phyloP scores from a whole-genome alignment of 2,113 vertebrate species.

The Alectura lathami region DNA sequence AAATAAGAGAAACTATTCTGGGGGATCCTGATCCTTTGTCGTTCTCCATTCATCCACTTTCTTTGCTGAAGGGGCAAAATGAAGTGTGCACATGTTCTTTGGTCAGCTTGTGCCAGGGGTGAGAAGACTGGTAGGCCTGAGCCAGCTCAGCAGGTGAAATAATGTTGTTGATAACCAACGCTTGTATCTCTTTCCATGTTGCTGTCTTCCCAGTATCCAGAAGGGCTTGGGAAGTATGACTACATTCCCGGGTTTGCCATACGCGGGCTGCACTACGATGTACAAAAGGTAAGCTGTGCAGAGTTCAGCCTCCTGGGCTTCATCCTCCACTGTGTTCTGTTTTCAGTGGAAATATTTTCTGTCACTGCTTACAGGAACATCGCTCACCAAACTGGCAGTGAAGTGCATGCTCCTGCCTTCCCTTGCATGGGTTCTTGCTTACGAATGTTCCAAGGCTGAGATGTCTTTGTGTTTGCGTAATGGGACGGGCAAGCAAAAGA shows the following conservation, averaged over 20 bases:
- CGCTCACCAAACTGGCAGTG: background rate
- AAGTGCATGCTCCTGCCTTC: background rate
- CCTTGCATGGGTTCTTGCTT: background rate
- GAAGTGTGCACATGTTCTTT: background rate
- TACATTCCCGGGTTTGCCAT: slow-evolving; percentile 84
- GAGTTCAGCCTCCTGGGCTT: background rate
- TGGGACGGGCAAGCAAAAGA: background rate
- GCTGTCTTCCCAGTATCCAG: slow-evolving; percentile 73
- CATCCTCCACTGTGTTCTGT: background rate
- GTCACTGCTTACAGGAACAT: background rate
- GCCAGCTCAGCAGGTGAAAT: background rate
- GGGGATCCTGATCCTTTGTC: background rate
- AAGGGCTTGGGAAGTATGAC: slow-evolving; percentile 80
- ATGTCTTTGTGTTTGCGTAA: background rate
- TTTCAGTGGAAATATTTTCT: background rate
- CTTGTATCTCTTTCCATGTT: background rate
- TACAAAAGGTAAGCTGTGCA: slow-evolving; percentile 77
- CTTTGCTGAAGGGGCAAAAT: background rate
- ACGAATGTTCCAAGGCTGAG: background rate
- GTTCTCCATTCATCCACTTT: background rate
- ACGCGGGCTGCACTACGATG: slow-evolving; percentile 83
- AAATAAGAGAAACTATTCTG: background rate
- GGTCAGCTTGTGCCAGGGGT: background rate
- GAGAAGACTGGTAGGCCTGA: background rate
- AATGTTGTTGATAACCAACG: background rate